Evolutionary conservation across 2,888 invertebrate genomes (phyloP), one percentile per base, ranked within the genome.

Genomic region (Axea sp.): DNA sequence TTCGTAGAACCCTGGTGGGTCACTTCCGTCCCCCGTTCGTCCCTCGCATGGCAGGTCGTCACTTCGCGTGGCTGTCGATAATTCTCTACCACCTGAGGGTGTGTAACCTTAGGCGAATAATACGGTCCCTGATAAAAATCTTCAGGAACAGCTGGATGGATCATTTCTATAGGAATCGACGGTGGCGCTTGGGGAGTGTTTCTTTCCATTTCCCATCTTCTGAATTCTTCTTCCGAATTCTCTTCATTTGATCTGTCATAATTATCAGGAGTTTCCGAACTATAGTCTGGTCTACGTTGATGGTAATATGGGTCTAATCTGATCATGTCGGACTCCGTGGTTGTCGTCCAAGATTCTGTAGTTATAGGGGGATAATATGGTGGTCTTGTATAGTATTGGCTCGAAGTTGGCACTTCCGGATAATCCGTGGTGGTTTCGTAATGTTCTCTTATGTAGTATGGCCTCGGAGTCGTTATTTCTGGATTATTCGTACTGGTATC

Each of bases 21-120:
- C 28, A 22, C 11, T 9, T 41, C 24, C 3, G 30, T 35, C 9
- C 22, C n/a, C n/a, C 41, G 1, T 2, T 41, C 41, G 2, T 57
- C 45, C 39, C 75, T 75, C 6, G 35, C 19, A 2, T 71, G 39
- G 3, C 55, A 57, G 3, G 64, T 51, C 2, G 67, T 55, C 1
- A 14, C 28, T 12, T 76, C 76, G n/a, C 71, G 43, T 24, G 75
- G 69, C 31, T 76, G 78, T 17, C 78, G 49, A 65, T 81, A 79
- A 39, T 78, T 78, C 9, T 80, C 79, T 11, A 80, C 77, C 22
- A 78, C 22, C 31, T 79, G 77, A 0, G 78, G 77, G 4, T 62
- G 57, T 6, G 76, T 75, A 1, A 64, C 76, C 19, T 62, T 67
- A 5, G 80, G 77, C 8, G 53, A 59, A 28, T 77, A 76, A 33